phyloP scores from a whole-genome alignment of 2,888 invertebrate genomes.

The Polydrusus pterygomalis region DNA sequence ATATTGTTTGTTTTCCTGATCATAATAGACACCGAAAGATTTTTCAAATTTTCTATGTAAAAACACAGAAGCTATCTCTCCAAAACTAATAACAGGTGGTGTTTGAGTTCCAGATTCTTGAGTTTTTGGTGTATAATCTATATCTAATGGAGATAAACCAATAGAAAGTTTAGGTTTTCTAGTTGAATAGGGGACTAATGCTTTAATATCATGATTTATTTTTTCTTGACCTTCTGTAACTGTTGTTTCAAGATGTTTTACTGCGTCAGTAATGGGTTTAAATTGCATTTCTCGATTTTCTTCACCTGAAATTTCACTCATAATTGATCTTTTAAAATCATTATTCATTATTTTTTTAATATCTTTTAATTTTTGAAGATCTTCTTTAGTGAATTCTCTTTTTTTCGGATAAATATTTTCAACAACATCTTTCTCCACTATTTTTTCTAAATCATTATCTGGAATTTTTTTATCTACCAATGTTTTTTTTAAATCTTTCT shows the following conservation, averaged over 20 bases:
- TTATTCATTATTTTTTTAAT: neutral
- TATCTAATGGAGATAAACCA: neutral
- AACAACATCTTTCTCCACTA: too few relatives aligned
- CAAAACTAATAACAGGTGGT: neutral
- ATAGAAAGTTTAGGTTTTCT: neutral
- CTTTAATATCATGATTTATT: neutral
- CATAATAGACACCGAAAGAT: neutral
- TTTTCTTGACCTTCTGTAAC: neutral
- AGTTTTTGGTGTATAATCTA: neutral
- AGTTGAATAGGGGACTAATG: neutral
- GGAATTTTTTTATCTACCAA: neutral
- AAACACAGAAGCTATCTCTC: neutral
- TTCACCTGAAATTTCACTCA: neutral
- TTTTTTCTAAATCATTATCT: neutral
- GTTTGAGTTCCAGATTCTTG: neutral
- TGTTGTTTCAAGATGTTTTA: neutral
- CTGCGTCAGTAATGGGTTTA: neutral
- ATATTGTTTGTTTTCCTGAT: neutral
- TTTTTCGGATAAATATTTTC: neutral
- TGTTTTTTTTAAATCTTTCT: neutral
- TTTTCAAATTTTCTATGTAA: neutral
- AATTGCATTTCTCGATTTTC: neutral
- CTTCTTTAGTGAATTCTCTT: neutral
- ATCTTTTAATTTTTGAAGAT: neutral
- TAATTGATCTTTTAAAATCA: neutral